Base-by-base conservation (phyloP, 2,888 invertebrate species). In the Ochlodes sylvanus region DNA sequence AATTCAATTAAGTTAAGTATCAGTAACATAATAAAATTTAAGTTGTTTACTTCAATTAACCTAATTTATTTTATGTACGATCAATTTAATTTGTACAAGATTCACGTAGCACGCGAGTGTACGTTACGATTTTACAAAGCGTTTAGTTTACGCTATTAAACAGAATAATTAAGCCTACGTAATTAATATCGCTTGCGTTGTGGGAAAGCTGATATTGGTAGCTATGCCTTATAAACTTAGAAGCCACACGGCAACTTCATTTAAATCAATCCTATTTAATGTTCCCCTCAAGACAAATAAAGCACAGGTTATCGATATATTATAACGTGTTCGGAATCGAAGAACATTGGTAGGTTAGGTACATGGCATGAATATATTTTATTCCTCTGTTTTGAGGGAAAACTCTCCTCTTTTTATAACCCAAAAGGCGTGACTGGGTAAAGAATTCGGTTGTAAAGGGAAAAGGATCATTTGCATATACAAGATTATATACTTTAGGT, bases 401-500 rank as follows among this genome's bases (percentile, higher is more conserved):
- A 64, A 83, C 80, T 83, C 79, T 76, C 78, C 81, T 82, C 81
- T 82, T 88, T 83, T 86, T 87, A 85, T 84, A 83, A 85, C 81
- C 81, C 80, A 75, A 79, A 82, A 84, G 84, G 84, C 87, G 87
- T 87, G 88, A 87, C 86, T 83, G 85, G 82, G 84, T 79, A 84
- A 85, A 72, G 84, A 85, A 86, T 88, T 86, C 77, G 81, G 79
- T 83, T 84, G 85, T 84, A 83, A 83, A 84, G 85, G 85, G 81
- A 83, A 81, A 83, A 81, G 83, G 82, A 82, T 82, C 82, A 88
- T 90, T 89, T 89, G 84, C 89, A 89, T 90, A 87, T 85, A 88
- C 86, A 85, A 84, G 86, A 86, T 87, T 88, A 86, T 88, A 86
- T 87, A 85, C 86, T 85, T 85, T 84, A 82, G 82, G 79, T 77